Percentiles rank a stretch among this genome's conserved stretches.
These are phyloP conservation scores for Glareola pratincola DNA, from an alignment of 2,113 vertebrate genomes.

Conservation along the genomic window DNA sequence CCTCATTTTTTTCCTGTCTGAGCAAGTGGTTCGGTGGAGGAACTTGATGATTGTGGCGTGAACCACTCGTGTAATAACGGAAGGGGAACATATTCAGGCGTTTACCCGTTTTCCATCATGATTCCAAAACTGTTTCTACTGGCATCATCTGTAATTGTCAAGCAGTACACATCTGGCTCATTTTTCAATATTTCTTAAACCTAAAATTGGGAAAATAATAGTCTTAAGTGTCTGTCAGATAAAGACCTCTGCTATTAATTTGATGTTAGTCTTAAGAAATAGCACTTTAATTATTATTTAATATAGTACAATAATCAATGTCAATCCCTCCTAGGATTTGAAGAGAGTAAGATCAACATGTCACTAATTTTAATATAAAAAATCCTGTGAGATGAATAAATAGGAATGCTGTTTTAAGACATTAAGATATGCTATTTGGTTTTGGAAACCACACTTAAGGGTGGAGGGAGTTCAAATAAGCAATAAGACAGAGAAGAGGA, in stretches of 20 bases:
- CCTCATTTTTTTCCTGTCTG: neutral
- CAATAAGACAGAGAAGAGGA: neutral
- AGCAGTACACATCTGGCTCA: conserved; percentile 60
- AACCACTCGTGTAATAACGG: neutral
- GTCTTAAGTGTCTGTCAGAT: neutral
- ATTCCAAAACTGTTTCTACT: conserved; percentile 59
- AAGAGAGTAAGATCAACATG: neutral
- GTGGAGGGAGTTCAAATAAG: neutral
- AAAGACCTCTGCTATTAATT: neutral
- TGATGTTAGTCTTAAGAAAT: neutral
- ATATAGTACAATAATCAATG: neutral
- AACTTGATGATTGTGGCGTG: neutral
- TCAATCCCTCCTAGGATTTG: neutral
- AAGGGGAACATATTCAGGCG: neutral
- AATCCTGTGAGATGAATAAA: neutral
- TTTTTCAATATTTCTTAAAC: conserved; percentile 66
- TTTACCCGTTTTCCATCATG: conserved; percentile 54
- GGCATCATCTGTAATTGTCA: conserved; percentile 49
- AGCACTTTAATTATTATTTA: neutral
- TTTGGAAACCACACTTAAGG: neutral
- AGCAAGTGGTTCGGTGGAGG: neutral
- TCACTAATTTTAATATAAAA: neutral
- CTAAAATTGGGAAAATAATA: neutral
- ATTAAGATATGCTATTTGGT: neutral
- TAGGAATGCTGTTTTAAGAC: neutral